Conservation (phyloP, 2,113 vertebrate species). For the Calidris pugnax region DNA sequence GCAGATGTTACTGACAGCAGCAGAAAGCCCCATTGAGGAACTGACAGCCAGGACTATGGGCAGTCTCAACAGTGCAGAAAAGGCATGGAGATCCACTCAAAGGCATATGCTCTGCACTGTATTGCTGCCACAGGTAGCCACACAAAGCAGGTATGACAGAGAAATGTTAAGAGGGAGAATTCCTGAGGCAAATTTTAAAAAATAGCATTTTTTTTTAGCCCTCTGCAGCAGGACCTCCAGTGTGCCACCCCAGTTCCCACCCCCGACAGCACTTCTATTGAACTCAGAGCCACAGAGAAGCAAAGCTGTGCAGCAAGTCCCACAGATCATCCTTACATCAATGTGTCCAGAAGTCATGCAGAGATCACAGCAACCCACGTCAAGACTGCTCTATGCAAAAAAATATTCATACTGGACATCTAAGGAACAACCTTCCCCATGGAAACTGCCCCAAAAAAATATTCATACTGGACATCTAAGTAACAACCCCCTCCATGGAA, state of each 20-base stretch:
- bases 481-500: neutral
- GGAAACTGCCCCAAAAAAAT: neutral
- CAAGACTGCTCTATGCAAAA: neutral
- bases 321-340: neutral
- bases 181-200: neutral
- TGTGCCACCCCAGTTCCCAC: fast-evolving
- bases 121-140: neutral
- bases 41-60: neutral
- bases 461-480: neutral
- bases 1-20: neutral
- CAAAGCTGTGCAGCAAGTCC: neutral
- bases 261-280: neutral
- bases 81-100: neutral
- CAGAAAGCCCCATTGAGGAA: neutral
- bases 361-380: neutral
- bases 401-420: neutral
- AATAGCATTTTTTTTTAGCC: neutral
- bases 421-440: neutral
- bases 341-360: fast-evolving
- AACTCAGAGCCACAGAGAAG: neutral
- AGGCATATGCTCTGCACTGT: neutral
- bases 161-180: neutral
- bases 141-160: neutral
- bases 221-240: neutral
- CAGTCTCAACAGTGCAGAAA: neutral